Conservation (phyloP, 2,888 invertebrate species). For the Diaperis boleti region DNA sequence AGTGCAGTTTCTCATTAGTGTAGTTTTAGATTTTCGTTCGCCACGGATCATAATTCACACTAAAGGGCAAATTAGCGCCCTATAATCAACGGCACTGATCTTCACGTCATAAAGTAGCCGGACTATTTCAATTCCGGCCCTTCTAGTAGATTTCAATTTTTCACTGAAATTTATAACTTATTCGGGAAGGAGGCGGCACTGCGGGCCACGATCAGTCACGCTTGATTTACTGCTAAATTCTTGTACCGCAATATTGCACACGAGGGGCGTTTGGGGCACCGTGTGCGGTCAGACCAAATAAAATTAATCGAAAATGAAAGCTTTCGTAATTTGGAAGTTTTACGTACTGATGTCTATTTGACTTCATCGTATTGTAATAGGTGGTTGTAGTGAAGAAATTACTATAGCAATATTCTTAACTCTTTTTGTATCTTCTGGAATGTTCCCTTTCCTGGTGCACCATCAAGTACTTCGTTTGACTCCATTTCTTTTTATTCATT, state of each 20-base stretch:
- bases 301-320: not conserved
- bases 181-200: conserved; percentile 61
- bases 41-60: conserved; percentile 33
- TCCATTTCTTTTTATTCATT: too few relatives aligned
- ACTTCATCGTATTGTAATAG: too few relatives aligned
- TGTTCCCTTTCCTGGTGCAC: too few relatives aligned
- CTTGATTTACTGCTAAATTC: conserved; percentile 50
- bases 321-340: too few relatives aligned
- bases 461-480: too few relatives aligned
- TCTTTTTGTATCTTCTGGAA: too few relatives aligned
- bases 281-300: conserved; percentile 13
- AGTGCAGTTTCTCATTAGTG: not conserved
- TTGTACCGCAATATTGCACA: conserved; percentile 39
- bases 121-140: conserved; percentile 63
- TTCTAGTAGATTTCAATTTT: conserved; percentile 57
- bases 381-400: too few relatives aligned
- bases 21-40: not conserved
- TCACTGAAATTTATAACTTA: conserved; percentile 65
- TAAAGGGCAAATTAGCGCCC: conserved; percentile 59
- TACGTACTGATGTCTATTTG: too few relatives aligned
- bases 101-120: conserved; percentile 65
- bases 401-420: too few relatives aligned
- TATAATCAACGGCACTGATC: conserved; percentile 60
- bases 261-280: conserved; percentile 16
- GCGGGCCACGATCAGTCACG: conserved; percentile 54